Evolutionary conservation across 2,797 vertebrate genomes (phyloP).

Genomic region (Crax fasciolata): DNA sequence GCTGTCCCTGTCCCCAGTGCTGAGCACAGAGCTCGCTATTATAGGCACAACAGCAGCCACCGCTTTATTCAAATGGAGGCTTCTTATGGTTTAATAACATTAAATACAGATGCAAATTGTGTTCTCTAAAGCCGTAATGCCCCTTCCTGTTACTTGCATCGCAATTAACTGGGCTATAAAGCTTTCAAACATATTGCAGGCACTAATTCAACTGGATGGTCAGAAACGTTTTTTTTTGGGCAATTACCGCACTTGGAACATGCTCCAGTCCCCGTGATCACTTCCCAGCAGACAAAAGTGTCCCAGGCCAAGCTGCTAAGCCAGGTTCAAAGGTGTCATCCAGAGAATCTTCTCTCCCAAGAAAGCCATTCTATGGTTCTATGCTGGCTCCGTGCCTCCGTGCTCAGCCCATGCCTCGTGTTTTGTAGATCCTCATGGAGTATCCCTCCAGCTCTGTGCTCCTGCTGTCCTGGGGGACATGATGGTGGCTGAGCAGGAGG

Average conservation of each 20-base stretch:
- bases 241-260: slow-evolving; percentile 54
- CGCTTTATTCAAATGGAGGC: neutral
- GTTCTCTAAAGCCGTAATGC: slow-evolving; percentile 59
- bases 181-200: slow-evolving; percentile 72
- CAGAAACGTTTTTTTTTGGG: slow-evolving; percentile 65
- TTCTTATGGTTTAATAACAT: slow-evolving; percentile 62
- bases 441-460: neutral
- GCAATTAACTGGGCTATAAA: slow-evolving; percentile 74
- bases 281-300: neutral
- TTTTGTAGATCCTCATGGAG: neutral
- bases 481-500: neutral
- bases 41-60: slow-evolving; percentile 11
- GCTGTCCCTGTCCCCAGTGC: neutral
- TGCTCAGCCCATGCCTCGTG: neutral
- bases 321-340: neutral
- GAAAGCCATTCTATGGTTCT: neutral
- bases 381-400: neutral
- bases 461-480: rapidly evolving
- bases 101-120: slow-evolving; percentile 73
- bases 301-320: neutral
- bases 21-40: neutral
- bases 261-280: neutral
- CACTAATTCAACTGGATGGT: slow-evolving; percentile 71
- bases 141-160: slow-evolving; percentile 68
- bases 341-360: rapidly evolving